Evolutionary conservation across 2,888 invertebrate genomes (phyloP).

Genomic region (Drosophila neoperkinsi): DNA sequence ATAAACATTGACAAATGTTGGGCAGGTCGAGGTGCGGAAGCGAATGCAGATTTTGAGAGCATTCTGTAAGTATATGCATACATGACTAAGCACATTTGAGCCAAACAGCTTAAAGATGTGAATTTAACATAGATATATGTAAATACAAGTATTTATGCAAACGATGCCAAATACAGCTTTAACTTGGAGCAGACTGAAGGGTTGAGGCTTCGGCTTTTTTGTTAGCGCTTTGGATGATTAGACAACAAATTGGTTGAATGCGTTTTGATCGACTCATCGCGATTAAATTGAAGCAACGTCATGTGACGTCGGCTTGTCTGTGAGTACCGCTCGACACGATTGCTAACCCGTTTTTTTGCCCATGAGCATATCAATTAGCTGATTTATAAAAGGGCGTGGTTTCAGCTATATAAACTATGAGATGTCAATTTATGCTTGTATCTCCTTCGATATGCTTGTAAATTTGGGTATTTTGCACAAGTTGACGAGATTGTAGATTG

Average conservation of each 20-base stretch:
- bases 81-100: conserved; percentile 28
- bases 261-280: conserved; percentile 39
- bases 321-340: conserved; percentile 2
- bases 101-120: conserved; percentile 1
- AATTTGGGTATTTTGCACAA: conserved; percentile 28
- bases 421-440: conserved; percentile 22
- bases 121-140: neutral
- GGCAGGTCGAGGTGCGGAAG: conserved; percentile 28
- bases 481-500: conserved; percentile 32
- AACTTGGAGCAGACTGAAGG: conserved; percentile 1
- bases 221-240: conserved; percentile 16
- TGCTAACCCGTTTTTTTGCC: conserved; percentile 44
- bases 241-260: conserved; percentile 24
- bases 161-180: neutral
- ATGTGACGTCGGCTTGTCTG: conserved; percentile 30
- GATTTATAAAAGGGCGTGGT: conserved; percentile 32
- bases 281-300: conserved; percentile 5
- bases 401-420: conserved; percentile 28
- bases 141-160: conserved; percentile 36
- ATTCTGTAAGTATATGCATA: neutral
- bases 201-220: conserved; percentile 2
- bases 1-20: conserved; percentile 20
- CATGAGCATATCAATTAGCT: conserved; percentile 54
- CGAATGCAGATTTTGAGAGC: conserved; percentile 15
- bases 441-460: neutral